Evolutionary conservation across 2,797 vertebrate species (phyloP), one percentile per base, ranked within the genome.

Genomic region (Acridotheres tristis): DNA sequence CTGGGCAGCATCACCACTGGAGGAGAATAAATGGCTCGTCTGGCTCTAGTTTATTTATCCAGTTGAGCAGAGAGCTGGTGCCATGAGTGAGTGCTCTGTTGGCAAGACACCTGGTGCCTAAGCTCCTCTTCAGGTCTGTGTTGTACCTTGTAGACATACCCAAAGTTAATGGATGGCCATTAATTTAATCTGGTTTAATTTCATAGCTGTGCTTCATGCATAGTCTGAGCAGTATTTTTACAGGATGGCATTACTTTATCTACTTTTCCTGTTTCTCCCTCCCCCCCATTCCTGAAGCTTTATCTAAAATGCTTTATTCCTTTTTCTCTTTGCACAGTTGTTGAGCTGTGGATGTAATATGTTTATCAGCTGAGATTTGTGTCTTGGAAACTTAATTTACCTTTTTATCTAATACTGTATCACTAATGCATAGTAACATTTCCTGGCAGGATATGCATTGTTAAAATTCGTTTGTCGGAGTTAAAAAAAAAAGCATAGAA

Each of bases 361-460:
- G 43, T 90, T 96, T 95, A 91, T 97, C 94, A 94, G 40, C 87
- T 89, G 74, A 88, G 85, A 84, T 92, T 91, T 0, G 2, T 18
- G 42, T 75, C 90, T 96, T 95, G 92, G 95, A 96, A 96, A 96
- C 83, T 74, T 87, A 61, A 88, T 94, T 95, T 94, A 93, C 95
- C 67, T 95, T 94, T 96, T 95, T 80, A 65, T 96, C 76, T 94
- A 94, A 90, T 3, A n/a, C 71, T 94, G 95, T 97, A 87, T 97
- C 96, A 80, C 80, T 90, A 94, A 89, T 62, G 76, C 93, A 72
- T 53, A 80, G 88, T 94, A 91, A 96, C 5, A 0, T 95, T 97
- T 95, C 92, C 93, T 92, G 91, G 59, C 94, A 96, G 91, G 93
- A 95, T 95, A 62, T 90, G 84, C 89, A 78, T 93, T 89, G 89